Conservation (phyloP, 1,140 invertebrate species). For the Trissolcus basalis region DNA sequence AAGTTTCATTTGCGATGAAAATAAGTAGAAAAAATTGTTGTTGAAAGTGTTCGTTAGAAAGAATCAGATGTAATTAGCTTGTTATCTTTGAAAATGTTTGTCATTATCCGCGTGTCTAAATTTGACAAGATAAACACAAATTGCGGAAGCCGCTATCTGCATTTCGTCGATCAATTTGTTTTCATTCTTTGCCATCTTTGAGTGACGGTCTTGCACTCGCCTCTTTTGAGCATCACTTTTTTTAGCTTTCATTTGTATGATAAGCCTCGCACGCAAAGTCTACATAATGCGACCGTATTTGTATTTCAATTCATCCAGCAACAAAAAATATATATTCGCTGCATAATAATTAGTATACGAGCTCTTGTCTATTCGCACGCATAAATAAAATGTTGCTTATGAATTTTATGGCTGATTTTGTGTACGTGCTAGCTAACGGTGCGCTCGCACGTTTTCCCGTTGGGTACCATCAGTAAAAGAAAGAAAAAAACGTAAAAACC, state of each 20-base stretch:
- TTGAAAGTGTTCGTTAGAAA: too few relatives aligned
- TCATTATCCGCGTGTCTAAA: slow-evolving; percentile 14
- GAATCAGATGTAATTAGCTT: too few relatives aligned
- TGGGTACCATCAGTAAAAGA: background rate
- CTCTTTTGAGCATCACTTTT: background rate
- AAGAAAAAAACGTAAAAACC: slow-evolving; percentile 11
- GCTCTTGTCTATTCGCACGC: slow-evolving; percentile 12
- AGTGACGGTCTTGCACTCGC: background rate
- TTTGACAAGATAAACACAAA: slow-evolving; percentile 23
- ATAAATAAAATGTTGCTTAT: slow-evolving; percentile 26
- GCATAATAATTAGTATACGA: slow-evolving; percentile 32
- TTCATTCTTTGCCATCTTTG: slow-evolving; percentile 20
- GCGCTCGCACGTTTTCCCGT: slow-evolving; percentile 8
- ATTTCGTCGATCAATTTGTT: slow-evolving; percentile 34
- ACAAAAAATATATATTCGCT: slow-evolving; percentile 12
- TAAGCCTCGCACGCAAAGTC: slow-evolving; percentile 5
- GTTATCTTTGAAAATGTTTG: slow-evolving; percentile 10
- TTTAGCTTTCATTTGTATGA: slow-evolving; percentile 15
- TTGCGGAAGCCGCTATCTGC: slow-evolving; percentile 27
- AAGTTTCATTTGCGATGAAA: too few relatives aligned
- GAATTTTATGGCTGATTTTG: slow-evolving; percentile 21
- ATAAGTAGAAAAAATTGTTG: too few relatives aligned
- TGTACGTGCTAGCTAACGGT: slow-evolving; percentile 11
- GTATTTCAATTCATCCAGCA: slow-evolving; percentile 19
- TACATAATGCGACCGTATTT: slow-evolving; percentile 18